These are phyloP conservation scores for Natrix natrix DNA, from an alignment of 2,797 vertebrate species.

Conservation along the genomic window DNA sequence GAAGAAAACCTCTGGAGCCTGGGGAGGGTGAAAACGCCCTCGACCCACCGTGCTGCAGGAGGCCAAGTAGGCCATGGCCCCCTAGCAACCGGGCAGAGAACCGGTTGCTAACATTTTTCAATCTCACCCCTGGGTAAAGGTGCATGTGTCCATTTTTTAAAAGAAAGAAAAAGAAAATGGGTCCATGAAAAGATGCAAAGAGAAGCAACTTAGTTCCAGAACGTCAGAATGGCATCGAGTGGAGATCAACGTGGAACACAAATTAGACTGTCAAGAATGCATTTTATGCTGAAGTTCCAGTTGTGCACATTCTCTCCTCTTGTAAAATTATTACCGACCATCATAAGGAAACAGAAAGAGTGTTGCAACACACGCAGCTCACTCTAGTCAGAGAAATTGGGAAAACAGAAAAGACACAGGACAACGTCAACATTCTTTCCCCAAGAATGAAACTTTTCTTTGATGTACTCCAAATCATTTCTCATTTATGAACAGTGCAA, in stretches of 20 bases:
- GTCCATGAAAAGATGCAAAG: background rate
- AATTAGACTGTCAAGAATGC: background rate
- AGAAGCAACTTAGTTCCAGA: background rate
- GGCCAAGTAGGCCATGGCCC: no score
- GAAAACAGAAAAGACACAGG: background rate
- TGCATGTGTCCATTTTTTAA: background rate
- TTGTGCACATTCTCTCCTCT: background rate
- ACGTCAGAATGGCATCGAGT: background rate
- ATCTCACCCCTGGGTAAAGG: no score
- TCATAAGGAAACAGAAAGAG: background rate
- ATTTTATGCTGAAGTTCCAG: background rate
- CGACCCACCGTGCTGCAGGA: no score
- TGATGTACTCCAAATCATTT: slow-evolving; percentile 55
- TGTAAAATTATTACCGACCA: background rate
- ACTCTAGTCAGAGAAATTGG: background rate
- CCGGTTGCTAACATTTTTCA: no score
- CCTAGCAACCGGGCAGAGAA: no score
- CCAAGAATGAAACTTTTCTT: slow-evolving; percentile 48
- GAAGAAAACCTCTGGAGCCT: no score
- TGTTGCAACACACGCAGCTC: background rate
- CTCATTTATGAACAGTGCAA: slow-evolving; percentile 73
- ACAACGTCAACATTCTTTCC: background rate
- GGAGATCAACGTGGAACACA: background rate
- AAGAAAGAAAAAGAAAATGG: no score
- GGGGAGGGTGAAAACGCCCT: no score